phyloP scores from a whole-genome alignment of 2,113 vertebrate genomes.

The Laticauda colubrina region DNA sequence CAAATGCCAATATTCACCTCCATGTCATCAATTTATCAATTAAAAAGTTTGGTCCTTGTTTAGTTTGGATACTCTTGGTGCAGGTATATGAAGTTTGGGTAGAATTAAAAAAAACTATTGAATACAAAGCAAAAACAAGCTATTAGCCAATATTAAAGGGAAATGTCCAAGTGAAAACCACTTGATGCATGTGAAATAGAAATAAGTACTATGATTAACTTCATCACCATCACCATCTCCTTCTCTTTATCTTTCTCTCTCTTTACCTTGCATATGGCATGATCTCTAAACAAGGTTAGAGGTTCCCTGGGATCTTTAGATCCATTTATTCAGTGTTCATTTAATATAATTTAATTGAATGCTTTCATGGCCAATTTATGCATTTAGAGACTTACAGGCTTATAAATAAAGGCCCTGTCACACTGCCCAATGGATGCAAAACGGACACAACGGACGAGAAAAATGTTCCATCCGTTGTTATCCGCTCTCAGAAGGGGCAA shows the following conservation, averaged over 20 bases:
- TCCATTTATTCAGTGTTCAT: background rate
- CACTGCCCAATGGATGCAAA: no score
- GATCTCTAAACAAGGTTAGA: conserved; percentile 1
- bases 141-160: conserved; percentile 21
- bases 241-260: background rate
- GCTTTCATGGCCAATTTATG: conserved; percentile 15
- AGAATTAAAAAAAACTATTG: background rate
- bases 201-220: conserved; percentile 13
- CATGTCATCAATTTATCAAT: conserved; percentile 53
- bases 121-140: conserved; percentile 21
- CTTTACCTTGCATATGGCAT: conserved; percentile 4
- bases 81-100: conserved; percentile 11
- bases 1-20: conserved; percentile 56
- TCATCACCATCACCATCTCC: background rate
- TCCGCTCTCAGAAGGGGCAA: no score
- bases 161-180: conserved; percentile 8
- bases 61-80: conserved; percentile 6
- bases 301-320: background rate
- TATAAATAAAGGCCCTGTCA: no score
- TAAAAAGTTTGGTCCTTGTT: conserved; percentile 40
- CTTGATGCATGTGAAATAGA: conserved; percentile 29
- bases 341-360: background rate
- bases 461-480: no score
- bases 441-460: no score
- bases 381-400: background rate